phyloP scores from a whole-genome alignment of 2,888 invertebrate species.

The Stenoptilia bipunctidactyla region DNA sequence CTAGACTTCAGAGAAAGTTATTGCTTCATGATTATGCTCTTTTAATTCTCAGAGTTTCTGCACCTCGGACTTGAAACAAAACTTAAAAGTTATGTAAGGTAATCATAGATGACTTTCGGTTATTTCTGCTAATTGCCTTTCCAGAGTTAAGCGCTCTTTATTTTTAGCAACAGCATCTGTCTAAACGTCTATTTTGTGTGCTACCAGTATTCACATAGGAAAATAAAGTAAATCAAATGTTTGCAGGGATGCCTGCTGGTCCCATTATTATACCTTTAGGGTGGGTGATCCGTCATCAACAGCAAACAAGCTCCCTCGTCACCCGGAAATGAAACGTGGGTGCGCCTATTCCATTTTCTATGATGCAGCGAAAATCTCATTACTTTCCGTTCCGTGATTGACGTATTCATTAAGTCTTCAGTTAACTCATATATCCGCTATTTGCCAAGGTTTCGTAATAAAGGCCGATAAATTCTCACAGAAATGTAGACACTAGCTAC shows the following conservation, averaged over 20 bases:
- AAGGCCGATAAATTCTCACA: no score
- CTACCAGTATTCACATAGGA: neutral
- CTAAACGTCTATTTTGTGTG: neutral
- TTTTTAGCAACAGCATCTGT: no score
- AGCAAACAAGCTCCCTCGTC: slow-evolving; percentile 21
- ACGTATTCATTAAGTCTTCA: slow-evolving; percentile 14
- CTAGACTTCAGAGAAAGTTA: no score
- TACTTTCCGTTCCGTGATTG: slow-evolving; percentile 18
- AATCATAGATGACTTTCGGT: no score
- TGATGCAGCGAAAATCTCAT: slow-evolving; percentile 21
- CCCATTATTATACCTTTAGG: slow-evolving; percentile 17
- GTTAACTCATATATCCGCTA: slow-evolving; percentile 7
- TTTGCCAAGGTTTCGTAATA: no score
- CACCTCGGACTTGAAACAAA: no score
- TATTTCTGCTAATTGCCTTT: no score
- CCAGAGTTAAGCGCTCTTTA: no score
- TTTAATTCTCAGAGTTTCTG: no score
- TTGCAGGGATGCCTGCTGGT: slow-evolving; percentile 6
- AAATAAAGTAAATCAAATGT: slow-evolving; percentile 2
- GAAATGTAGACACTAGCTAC: no score
- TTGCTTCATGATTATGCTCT: no score
- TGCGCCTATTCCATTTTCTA: slow-evolving; percentile 23
- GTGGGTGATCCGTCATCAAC: slow-evolving; percentile 26
- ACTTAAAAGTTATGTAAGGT: no score
- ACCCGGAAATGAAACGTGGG: slow-evolving; percentile 28